phyloP scores from a whole-genome alignment of 2,113 vertebrate genomes.

The Mobula birostris region DNA sequence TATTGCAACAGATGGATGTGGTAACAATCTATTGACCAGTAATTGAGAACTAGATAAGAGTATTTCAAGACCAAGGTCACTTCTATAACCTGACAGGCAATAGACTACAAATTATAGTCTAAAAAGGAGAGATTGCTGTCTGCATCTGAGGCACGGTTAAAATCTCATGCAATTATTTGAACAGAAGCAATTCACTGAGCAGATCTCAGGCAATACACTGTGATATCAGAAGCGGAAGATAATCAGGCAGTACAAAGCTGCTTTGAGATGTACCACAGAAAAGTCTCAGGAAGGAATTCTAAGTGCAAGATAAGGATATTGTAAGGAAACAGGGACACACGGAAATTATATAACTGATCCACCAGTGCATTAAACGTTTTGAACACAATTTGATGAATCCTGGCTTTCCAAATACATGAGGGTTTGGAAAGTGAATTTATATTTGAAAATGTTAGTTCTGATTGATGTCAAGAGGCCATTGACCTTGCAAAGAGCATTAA shows the following conservation, averaged over 20 bases:
- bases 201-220: neutral
- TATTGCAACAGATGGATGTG: neutral
- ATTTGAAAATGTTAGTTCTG: neutral
- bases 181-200: neutral
- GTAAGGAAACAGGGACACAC: neutral
- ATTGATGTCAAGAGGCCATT: neutral
- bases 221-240: constrained; percentile 7
- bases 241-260: constrained; percentile 3
- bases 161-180: neutral
- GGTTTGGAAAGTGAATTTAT: neutral
- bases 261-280: neutral
- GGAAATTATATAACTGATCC: neutral
- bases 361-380: neutral
- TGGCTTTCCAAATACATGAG: neutral
- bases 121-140: neutral
- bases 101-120: neutral
- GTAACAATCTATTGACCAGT: constrained; percentile 13
- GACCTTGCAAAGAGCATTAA: neutral
- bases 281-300: neutral
- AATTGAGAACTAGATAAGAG: neutral
- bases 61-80: constrained; percentile 18
- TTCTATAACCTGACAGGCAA: neutral
- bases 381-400: neutral
- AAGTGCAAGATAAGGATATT: neutral
- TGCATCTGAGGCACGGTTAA: neutral